These are phyloP conservation scores for Lamellibrachia columna DNA, from an alignment of 2,888 invertebrate species.

Conservation along the genomic window DNA sequence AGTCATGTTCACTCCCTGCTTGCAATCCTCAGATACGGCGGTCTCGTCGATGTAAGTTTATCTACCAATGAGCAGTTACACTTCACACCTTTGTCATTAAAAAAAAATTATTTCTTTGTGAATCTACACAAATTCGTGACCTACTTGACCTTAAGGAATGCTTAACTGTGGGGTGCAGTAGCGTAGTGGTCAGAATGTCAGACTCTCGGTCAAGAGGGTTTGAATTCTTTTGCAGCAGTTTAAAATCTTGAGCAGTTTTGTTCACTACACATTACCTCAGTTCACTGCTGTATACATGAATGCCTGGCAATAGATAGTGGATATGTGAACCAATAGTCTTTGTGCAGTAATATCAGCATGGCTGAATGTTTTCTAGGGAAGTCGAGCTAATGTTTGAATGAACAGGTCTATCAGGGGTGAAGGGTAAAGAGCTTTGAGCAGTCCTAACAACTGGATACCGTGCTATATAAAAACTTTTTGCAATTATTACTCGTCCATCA, in stretches of 20 bases:
- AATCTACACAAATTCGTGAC: neutral
- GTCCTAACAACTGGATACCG: no score
- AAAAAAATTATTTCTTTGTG: neutral
- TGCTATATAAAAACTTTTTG: no score
- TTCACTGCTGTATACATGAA: neutral
- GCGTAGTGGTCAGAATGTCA: neutral
- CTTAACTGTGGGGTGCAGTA: neutral
- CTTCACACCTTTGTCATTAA: neutral
- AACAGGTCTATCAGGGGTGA: no score
- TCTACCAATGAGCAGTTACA: neutral
- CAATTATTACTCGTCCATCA: no score
- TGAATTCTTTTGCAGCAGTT: neutral
- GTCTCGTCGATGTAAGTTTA: slow-evolving; percentile 59
- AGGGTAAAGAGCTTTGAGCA: no score
- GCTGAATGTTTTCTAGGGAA: no score
- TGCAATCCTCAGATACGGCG: slow-evolving; percentile 93
- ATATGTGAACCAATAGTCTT: no score
- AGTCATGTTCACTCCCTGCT: slow-evolving; percentile 98
- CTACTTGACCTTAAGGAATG: neutral
- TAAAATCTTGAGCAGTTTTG: neutral
- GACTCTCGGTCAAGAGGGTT: neutral
- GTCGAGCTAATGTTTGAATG: no score
- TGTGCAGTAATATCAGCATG: no score
- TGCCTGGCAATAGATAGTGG: neutral
- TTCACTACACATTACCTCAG: neutral